Base-by-base conservation (phyloP, 2,113 vertebrate genomes). In the Ammodytes dubius region DNA sequence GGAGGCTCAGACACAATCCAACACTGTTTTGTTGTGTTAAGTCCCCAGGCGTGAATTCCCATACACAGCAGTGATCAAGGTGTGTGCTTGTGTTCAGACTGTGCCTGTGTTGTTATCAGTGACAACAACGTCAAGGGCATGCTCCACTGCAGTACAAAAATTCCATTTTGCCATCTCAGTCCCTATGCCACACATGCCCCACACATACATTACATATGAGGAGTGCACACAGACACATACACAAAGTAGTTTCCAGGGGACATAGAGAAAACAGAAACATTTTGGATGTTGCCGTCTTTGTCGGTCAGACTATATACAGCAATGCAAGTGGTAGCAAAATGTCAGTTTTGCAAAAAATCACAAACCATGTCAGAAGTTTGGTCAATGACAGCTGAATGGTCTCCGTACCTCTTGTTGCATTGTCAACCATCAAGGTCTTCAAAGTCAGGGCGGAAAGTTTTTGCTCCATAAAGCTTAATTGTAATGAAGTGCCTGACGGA, bases 381-480 rank as follows among this genome's bases (percentile, higher is more conserved):
- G 68, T 83, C 74, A 74, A 11, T 87, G 81, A 82, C 74, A 74
- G 58, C 59, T 72, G 65, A 69, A 64, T 60, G 74, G 79, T 63
- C 67, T 46, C 65, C 14, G 7, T 74, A 72, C 63, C 64, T 78
- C 59, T 82, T 77, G 79, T 79, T 67, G 64, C 53, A 27, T 45
- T 74, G 72, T 75, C 77, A 76, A 63, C 82, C 85, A 88, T 87
- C 88, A 87, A 91, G 91, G 86, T 89, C 89, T 90, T 89, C 80
- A 76, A 90, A 90, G 89, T 91, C 72, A 42, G 61, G 37, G 49
- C 53, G 49, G 9, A 65, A 64, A 64, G 35, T 86, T 87, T 88
- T 84, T 88, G 81, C 83, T 88, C 82, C 81, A 90, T 92, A 87
- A 92, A 91, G 88, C 90, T 92, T 93, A 90, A 92, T 91, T 88